Conservation (phyloP, 2,888 invertebrate genomes). For the Keiferia lycopersicella region DNA sequence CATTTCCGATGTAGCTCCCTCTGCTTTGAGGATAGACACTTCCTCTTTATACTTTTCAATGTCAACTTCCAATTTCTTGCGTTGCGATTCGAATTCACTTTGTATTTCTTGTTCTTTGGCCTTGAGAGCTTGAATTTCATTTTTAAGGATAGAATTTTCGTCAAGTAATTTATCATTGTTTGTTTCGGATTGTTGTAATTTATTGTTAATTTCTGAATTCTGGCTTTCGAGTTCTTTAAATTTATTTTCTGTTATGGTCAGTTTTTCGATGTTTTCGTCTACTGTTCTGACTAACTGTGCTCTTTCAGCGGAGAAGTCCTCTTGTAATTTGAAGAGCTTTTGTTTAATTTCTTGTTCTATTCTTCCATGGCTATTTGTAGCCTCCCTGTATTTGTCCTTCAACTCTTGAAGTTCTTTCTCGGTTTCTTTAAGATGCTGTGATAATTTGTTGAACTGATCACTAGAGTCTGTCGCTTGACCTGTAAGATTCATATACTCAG, state of each 20-base stretch:
- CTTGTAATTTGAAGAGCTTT: constrained; percentile 69
- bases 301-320: constrained; percentile 66
- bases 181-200: constrained; percentile 55
- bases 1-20: constrained; percentile 69
- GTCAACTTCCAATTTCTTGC: constrained; percentile 67
- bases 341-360: constrained; percentile 75
- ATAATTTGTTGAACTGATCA: constrained; percentile 79
- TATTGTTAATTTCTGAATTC: constrained; percentile 50
- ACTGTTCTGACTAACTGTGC: constrained; percentile 59
- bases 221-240: constrained; percentile 60
- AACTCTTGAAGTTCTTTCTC: constrained; percentile 80
- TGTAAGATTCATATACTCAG: constrained; percentile 81
- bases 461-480: constrained; percentile 82
- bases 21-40: constrained; percentile 67
- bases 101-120: constrained; percentile 64
- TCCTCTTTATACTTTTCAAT: constrained; percentile 74
- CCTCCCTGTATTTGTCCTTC: constrained; percentile 71
- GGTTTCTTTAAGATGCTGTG: constrained; percentile 79
- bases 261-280: constrained; percentile 62
- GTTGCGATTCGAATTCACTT: constrained; percentile 58
- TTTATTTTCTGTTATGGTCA: constrained; percentile 61
- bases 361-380: constrained; percentile 66
- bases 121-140: constrained; percentile 65
- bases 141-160: constrained; percentile 69
- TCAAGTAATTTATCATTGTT: constrained; percentile 66